A percentile compares a stretch with the other conserved stretches of the same genome.
Conservation (phyloP, 1,140 invertebrate genomes). For the Pseudomyrmex sp. region DNA sequence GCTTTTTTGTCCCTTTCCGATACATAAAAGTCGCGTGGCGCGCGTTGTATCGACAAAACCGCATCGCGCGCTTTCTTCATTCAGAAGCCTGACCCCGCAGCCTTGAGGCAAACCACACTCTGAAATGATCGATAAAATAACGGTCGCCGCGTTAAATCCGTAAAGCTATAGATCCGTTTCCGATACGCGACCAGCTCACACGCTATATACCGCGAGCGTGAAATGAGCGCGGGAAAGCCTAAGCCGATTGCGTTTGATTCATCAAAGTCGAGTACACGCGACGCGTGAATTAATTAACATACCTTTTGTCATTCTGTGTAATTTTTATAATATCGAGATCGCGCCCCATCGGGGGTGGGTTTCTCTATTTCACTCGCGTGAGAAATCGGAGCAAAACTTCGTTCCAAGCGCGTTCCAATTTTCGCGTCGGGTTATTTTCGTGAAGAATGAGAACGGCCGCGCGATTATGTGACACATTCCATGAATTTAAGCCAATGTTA, state of each 20-base stretch:
- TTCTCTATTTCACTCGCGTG: slow-evolving; percentile 33
- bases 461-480: slow-evolving; percentile 24
- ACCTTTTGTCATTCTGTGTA: neutral
- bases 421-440: slow-evolving; percentile 54
- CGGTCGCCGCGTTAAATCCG: slow-evolving; percentile 41
- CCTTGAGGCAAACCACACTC: slow-evolving; percentile 61
- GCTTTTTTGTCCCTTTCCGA: too few relatives aligned
- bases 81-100: slow-evolving; percentile 46
- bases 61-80: slow-evolving; percentile 55
- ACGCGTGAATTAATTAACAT: slow-evolving; percentile 28
- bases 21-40: neutral
- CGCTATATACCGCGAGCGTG: neutral
- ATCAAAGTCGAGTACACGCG: neutral
- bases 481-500: slow-evolving; percentile 16
- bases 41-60: slow-evolving; percentile 19
- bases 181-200: neutral
- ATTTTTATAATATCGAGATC: slow-evolving; percentile 26
- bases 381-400: slow-evolving; percentile 34
- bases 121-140: slow-evolving; percentile 66
- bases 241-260: neutral
- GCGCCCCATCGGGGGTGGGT: neutral
- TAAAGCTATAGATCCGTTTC: neutral
- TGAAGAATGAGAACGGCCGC: slow-evolving; percentile 53
- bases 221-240: slow-evolving; percentile 18
- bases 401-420: slow-evolving; percentile 54